phyloP scores from a whole-genome alignment of 2,113 vertebrate genomes.

The Tetrao urogallus region DNA sequence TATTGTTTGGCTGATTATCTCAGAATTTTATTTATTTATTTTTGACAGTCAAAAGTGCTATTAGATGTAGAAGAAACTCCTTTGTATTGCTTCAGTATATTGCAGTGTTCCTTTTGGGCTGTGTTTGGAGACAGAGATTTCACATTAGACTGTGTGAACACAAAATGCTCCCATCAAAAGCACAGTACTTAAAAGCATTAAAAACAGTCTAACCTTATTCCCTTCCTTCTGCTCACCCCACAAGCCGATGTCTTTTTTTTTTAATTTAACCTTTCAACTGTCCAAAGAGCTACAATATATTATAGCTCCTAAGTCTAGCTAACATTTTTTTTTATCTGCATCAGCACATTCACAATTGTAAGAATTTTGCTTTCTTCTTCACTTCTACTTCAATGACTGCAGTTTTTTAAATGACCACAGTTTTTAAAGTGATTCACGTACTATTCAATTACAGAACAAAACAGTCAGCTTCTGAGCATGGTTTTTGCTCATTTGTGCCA shows the following conservation, averaged over 20 bases:
- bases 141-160: not conserved
- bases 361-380: not conserved
- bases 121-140: not conserved
- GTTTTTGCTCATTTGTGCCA: not conserved
- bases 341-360: not conserved
- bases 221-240: accelerated
- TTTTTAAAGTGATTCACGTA: not conserved
- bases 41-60: not conserved
- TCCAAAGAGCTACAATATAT: not conserved
- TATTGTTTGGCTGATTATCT: not conserved
- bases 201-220: not conserved
- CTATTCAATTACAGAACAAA: not conserved
- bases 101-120: not conserved
- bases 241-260: too few species aligned
- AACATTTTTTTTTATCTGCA: not conserved
- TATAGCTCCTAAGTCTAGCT: not conserved
- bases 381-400: not conserved
- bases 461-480: not conserved
- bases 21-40: not conserved
- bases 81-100: not conserved
- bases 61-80: not conserved
- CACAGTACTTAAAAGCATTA: not conserved
- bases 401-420: not conserved
- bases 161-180: not conserved
- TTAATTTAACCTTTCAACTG: not conserved